Conservation (phyloP, 2,797 vertebrate species). For the Onychomys arenicola region DNA sequence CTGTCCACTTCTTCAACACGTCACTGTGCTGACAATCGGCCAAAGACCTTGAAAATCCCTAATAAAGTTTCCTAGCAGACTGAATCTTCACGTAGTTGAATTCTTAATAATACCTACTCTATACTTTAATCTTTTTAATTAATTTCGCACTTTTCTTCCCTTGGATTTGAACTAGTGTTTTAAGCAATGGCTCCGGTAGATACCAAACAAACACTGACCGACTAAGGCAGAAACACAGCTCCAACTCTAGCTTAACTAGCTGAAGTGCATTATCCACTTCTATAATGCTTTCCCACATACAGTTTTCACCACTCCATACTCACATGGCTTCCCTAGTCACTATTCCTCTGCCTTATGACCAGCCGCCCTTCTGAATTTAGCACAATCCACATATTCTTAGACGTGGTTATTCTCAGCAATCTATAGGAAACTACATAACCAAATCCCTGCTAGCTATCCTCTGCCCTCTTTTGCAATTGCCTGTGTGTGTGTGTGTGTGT, state of each 20-base stretch:
- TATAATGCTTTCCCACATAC: not conserved
- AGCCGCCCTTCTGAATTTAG: not conserved
- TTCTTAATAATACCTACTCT: not conserved
- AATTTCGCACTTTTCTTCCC: not conserved
- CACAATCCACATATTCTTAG: not conserved
- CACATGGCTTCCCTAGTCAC: not conserved
- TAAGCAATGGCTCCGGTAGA: not conserved
- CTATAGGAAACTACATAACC: not conserved
- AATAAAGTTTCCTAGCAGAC: not conserved
- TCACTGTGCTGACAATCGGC: not conserved
- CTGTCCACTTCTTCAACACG: not conserved
- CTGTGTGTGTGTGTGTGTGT: not conserved
- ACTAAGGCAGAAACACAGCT: not conserved
- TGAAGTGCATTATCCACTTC: not conserved
- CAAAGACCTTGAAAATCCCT: not conserved
- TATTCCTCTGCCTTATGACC: not conserved
- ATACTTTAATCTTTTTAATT: conserved; percentile 34
- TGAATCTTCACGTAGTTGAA: not conserved
- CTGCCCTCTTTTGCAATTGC: not conserved
- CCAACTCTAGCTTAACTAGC: not conserved
- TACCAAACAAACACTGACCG: conserved; percentile 4
- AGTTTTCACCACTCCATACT: not conserved
- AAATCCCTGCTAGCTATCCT: not conserved
- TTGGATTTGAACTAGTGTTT: conserved; percentile 21
- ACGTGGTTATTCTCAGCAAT: not conserved